A percentile compares a stretch with the other conserved stretches of the same genome.
Evolutionary conservation across 2,888 invertebrate genomes (phyloP).

Genomic region (Elegia similella): DNA sequence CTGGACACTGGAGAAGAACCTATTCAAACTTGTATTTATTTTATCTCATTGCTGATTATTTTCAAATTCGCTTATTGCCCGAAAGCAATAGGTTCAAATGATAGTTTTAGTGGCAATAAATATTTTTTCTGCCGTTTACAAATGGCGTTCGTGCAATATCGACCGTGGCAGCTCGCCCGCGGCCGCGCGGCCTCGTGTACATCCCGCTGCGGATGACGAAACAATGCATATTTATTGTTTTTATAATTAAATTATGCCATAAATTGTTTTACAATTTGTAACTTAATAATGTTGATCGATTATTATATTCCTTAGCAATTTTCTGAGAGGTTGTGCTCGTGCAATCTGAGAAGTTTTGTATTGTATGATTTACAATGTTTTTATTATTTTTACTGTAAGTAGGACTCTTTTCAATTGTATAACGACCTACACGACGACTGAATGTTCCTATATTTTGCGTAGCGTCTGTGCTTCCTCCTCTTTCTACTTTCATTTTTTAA

Average conservation of each 20-base stretch:
- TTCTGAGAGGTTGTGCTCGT: conserved; percentile 42
- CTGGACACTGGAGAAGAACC: not conserved
- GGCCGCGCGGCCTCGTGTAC: conserved; percentile 16
- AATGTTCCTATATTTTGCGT: conserved; percentile 56
- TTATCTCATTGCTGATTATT: not conserved
- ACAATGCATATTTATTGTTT: conserved; percentile 66
- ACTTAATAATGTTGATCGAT: conserved; percentile 58
- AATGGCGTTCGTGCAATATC: conserved; percentile 11
- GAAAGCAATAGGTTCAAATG: too few species aligned
- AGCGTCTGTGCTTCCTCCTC: conserved; percentile 50
- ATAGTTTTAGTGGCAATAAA: too few species aligned
- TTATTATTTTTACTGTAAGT: conserved; percentile 49
- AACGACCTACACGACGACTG: conserved; percentile 56
- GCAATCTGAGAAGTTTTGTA: conserved; percentile 44
- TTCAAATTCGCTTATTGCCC: too few species aligned
- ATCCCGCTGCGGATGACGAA: conserved; percentile 31
- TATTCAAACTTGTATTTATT: not conserved
- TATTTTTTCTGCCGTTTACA: not conserved
- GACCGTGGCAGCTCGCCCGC: not conserved
- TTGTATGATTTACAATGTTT: conserved; percentile 50
- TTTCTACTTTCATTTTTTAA: conserved; percentile 6
- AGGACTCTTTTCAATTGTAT: conserved; percentile 49
- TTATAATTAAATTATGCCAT: conserved; percentile 68
- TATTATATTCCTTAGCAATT: conserved; percentile 42
- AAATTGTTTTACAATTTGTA: conserved; percentile 68